phyloP scores from a whole-genome alignment of 2,888 invertebrate genomes.

The Rhamphomyia laevipes region DNA sequence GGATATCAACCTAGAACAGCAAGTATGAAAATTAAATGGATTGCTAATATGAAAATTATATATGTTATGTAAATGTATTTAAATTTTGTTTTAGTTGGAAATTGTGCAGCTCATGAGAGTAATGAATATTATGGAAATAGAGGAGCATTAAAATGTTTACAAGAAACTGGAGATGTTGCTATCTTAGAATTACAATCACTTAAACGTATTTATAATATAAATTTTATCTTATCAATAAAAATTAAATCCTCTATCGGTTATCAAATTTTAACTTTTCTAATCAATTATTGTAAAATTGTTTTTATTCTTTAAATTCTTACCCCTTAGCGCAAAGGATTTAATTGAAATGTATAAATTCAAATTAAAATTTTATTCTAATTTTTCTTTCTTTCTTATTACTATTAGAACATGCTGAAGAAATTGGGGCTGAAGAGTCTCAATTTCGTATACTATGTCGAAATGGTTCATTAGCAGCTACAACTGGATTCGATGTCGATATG shows the following conservation, averaged over 20 bases:
- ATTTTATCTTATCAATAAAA: neutral
- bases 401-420: conserved; percentile 31
- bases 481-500: conserved; percentile 43
- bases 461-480: conserved; percentile 40
- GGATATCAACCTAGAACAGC: neutral
- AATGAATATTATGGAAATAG: conserved; percentile 48
- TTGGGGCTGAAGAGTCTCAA: conserved; percentile 29
- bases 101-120: conserved; percentile 41
- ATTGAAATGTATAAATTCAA: too few species aligned
- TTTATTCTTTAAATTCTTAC: neutral
- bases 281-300: neutral
- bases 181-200: conserved; percentile 45
- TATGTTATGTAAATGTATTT: neutral
- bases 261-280: neutral
- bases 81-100: conserved; percentile 16
- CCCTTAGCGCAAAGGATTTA: too few species aligned
- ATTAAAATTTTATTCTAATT: neutral
- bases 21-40: neutral
- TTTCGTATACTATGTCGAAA: conserved; percentile 50
- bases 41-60: too few species aligned
- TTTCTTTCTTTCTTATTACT: neutral
- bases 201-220: conserved; percentile 26
- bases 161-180: conserved; percentile 45
- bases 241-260: neutral
- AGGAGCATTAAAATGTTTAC: conserved; percentile 48